Conservation (phyloP, 2,888 invertebrate genomes). For the Drosophila prostipennis region DNA sequence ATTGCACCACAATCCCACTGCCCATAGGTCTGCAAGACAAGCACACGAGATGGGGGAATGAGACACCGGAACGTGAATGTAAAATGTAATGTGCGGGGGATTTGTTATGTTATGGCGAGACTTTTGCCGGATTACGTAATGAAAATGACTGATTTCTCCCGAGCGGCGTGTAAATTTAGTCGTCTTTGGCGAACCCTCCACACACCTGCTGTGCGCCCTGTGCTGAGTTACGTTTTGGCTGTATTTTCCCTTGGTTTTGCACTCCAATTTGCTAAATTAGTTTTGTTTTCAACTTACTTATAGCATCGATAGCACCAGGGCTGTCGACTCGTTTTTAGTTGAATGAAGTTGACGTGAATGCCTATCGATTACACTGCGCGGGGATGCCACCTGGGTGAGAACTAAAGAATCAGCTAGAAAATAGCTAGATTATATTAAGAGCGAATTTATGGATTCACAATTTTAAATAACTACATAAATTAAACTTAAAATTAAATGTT, state of each 20-base stretch:
- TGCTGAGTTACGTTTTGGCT: not conserved
- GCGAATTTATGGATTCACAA: too few species aligned
- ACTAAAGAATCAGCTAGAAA: not conserved
- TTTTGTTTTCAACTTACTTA: constrained; percentile 69
- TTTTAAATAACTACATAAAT: not conserved
- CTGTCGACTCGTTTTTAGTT: constrained; percentile 12
- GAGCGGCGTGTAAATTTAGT: not conserved
- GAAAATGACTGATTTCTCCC: constrained; percentile 22
- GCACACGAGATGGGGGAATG: constrained; percentile 40
- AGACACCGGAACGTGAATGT: too few species aligned
- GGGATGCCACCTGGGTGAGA: not conserved
- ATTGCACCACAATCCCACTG: constrained; percentile 80
- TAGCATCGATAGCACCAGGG: constrained; percentile 31
- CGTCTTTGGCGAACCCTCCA: not conserved
- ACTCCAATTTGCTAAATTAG: constrained; percentile 35
- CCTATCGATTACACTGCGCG: not conserved
- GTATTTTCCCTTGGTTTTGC: not conserved
- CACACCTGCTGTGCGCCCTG: not conserved
- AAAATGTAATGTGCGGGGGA: not conserved
- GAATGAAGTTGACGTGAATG: not conserved
- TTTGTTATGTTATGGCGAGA: constrained; percentile 9
- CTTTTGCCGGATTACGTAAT: constrained; percentile 61
- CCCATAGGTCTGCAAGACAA: constrained; percentile 72
- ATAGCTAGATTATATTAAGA: not conserved
- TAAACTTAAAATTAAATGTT: not conserved